Evolutionary conservation across 1,140 invertebrate species (phyloP), one percentile per base, ranked within the genome.

Genomic region (Nixonia krombeini): DNA sequence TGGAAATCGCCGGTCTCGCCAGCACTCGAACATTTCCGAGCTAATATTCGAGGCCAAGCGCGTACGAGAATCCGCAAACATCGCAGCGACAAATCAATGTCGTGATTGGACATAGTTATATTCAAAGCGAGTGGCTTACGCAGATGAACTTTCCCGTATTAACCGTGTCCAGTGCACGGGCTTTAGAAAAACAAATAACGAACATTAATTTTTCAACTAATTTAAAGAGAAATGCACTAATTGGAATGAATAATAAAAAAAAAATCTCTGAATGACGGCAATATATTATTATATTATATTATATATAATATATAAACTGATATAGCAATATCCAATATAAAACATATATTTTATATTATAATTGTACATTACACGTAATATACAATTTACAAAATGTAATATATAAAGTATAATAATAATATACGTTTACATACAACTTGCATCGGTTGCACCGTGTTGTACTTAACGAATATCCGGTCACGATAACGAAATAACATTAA

Each of bases 71-170:
- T 40, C 57, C 40, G 16, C 46, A 44, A 68, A 68, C 52, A 68
- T 68, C 64, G 59, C 53, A 61, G 51, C 57, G 44, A 68, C 64
- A 42, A 62, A 62, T 68, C 59, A 68, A 52, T 51, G 57, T 52
- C 64, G 51, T 68, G 58, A 67, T 61, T 61, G 56, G 23, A 56
- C 51, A 41, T 61, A 66, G 58, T 66, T 66, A 59, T 59, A 59
- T 55, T 67, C 51, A 51, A 67, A 67, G 53, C 63, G 42, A 31
- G 12, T 31, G 9, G 64, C 64, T 61, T 67, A 67, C 56, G 50
- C 51, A 50, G 41, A 56, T 41, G 51, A 33, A 67, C 47, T 68
- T 68, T 55, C 53, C 55, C 56, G 40, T 56, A 67, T 68, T 59
- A 67, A 67, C 57, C 53, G 44, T 64, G 51, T 65, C 50, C 52